A percentile compares a stretch with the other conserved stretches of the same genome.
These are phyloP conservation scores for Garra rufa DNA, from an alignment of 2,113 vertebrate genomes.

Conservation along the genomic window DNA sequence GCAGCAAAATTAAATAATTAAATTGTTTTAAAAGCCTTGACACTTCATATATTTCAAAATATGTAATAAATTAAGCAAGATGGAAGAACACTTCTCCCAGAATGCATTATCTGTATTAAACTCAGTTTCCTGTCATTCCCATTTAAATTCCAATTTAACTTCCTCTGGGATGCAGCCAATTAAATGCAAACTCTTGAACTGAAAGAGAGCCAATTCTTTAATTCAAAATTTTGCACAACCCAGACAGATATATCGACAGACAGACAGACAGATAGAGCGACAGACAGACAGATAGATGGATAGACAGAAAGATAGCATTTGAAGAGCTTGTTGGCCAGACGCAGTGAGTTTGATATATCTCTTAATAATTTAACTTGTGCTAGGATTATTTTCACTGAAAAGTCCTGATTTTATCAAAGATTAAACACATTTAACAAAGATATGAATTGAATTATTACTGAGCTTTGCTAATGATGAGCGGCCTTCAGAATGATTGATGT, in stretches of 20 bases:
- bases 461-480: constrained; percentile 4
- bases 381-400: background rate
- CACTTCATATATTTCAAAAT: background rate
- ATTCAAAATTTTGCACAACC: background rate
- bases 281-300: background rate
- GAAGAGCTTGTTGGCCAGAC: constrained; percentile 34
- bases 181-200: background rate
- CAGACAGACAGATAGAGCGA: constrained; percentile 27
- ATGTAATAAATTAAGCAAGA: background rate
- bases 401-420: background rate
- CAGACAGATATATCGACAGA: constrained; percentile 36
- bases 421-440: constrained; percentile 13
- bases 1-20: background rate
- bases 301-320: background rate
- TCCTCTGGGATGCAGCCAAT: background rate
- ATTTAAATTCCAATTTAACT: background rate
- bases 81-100: background rate
- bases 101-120: background rate
- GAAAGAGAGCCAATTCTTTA: background rate
- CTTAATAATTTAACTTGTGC: background rate
- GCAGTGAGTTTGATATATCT: background rate
- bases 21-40: background rate
- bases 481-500: constrained; percentile 51
- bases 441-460: constrained; percentile 2
- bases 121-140: background rate